Conservation (phyloP, 2,888 invertebrate genomes). For the Polymixis lichenea region DNA sequence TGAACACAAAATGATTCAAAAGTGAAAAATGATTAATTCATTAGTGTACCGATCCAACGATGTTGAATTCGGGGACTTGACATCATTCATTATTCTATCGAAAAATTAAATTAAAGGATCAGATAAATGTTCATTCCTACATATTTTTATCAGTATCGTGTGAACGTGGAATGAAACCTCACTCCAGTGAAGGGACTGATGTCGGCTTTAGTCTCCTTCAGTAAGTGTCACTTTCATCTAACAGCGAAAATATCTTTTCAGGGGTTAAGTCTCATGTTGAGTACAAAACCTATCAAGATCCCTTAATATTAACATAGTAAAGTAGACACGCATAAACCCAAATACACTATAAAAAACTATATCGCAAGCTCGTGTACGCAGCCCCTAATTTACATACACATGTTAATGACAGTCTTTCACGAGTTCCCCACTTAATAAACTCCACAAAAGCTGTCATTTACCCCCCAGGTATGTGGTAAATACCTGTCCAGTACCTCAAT, state of each 20-base stretch:
- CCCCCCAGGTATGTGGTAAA: constrained; percentile 51
- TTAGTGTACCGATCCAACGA: neutral
- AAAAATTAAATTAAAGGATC: neutral
- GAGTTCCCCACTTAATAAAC: constrained; percentile 46
- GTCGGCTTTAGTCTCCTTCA: neutral
- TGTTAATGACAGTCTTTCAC: constrained; percentile 55
- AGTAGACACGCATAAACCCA: constrained; percentile 11
- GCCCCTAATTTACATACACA: constrained; percentile 34
- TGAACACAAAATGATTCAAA: neutral
- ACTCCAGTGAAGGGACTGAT: neutral
- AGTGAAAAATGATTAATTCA: neutral
- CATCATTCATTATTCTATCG: neutral
- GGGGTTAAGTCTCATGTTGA: neutral
- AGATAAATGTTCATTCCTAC: neutral
- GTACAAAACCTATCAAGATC: neutral
- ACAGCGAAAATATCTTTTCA: neutral
- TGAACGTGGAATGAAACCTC: neutral
- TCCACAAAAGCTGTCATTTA: constrained; percentile 41
- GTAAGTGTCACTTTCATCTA: neutral
- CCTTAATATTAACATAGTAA: neutral
- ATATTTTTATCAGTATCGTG: neutral
- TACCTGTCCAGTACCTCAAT: constrained; percentile 46
- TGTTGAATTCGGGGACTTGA: neutral
- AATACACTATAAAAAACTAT: constrained; percentile 32
- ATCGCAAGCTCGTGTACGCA: constrained; percentile 8